Base-by-base conservation (phyloP, 2,797 vertebrate species). In the Amblyraja radiata region DNA sequence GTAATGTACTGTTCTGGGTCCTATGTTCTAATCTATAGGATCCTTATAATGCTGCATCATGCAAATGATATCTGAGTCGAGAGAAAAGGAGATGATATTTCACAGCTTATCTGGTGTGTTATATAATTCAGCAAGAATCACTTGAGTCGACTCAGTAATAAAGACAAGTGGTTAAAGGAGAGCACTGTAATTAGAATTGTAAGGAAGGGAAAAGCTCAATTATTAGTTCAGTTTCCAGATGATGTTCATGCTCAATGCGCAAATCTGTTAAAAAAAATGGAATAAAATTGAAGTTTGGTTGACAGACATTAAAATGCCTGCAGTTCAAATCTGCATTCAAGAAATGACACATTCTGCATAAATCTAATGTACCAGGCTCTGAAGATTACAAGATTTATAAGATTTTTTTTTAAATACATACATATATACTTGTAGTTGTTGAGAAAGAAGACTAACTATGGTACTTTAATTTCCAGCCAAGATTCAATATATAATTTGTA, bases 51-150 rank as follows among this genome's bases (percentile, higher is more conserved):
- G 83, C 58, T 54, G 61, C 28, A 7, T 18, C 16, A n/a, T 13
- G 25, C 16, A 8, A 88, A 32, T 88, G 61, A 21, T 32, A 88
- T 18, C 61, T 36, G 65, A 86, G n/a, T 25, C 28, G 6, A 36
- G 63, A 32, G 36, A 18, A 88, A 65, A 68, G 16, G 14, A 14
- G 36, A 63, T 21, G 84, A 65, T 88, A 88, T 36, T 88, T 88
- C n/a, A 88, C 61, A 88, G 61, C 61, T 88, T 21, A 36, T 28
- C 61, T 88, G n/a, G 61, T 88, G 28, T 36, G 28, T 63, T n/a
- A 36, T 63, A 88, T 88, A 88, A 88, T 88, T 88, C 61, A 88
- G 84, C 84, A 36, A 88, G 32, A 88, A 88, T 68, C 61, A 88
- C 32, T 88, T 86, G 28, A 88, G 84, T 88, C 61, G 6, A 88